Conservation (phyloP, 2,113 vertebrate species). For the Mixornis gularis region DNA sequence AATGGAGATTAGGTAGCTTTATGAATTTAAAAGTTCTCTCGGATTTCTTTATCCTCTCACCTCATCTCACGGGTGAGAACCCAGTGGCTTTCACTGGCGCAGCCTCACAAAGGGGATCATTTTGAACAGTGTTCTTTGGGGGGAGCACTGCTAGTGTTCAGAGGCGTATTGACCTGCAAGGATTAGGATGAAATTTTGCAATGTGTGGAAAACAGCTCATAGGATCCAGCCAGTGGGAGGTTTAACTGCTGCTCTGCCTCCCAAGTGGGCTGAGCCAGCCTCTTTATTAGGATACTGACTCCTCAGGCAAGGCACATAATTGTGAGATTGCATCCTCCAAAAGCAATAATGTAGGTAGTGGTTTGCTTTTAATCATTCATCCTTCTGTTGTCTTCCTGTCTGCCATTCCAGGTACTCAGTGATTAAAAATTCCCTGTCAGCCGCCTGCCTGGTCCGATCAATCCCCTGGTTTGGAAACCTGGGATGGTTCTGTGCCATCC, state of each 20-base stretch:
- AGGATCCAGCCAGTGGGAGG: neutral
- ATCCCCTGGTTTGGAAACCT: neutral
- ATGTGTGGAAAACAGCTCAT: neutral
- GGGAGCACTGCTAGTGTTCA: neutral
- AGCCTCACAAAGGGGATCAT: neutral
- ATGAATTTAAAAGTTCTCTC: neutral
- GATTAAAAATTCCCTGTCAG: neutral
- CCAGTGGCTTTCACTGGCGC: neutral
- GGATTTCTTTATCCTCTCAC: neutral
- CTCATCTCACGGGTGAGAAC: neutral
- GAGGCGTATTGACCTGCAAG: neutral
- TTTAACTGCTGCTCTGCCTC: neutral
- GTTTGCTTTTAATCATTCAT: constrained; percentile 8
- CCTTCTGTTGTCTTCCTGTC: neutral
- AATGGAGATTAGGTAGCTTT: neutral
- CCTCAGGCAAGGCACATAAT: constrained; percentile 18
- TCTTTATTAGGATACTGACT: neutral
- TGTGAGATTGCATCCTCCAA: constrained; percentile 16
- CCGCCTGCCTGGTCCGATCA: fast-evolving
- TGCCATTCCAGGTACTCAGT: neutral
- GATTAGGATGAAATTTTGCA: neutral
- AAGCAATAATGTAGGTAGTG: constrained; percentile 8
- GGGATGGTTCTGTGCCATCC: neutral
- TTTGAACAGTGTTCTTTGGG: neutral
- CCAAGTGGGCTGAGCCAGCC: neutral